Conservation (phyloP, 2,888 invertebrate species). For the Oscheius myriophilus region DNA sequence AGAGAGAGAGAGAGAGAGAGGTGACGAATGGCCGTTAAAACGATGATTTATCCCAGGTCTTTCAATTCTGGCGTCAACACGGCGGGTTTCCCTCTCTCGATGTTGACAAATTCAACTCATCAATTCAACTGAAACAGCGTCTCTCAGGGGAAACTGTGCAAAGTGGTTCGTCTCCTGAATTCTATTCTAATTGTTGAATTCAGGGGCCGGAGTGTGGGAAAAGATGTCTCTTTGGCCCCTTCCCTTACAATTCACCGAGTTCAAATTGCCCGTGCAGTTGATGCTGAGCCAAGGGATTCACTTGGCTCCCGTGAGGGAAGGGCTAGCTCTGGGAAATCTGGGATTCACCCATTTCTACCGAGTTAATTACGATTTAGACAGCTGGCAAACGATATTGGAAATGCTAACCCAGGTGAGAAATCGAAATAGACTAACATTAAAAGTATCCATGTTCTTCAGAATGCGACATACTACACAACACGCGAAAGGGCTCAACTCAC, state of each 20-base stretch:
- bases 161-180: not conserved
- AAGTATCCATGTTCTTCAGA: constrained; percentile 35
- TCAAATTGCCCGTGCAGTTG: constrained; percentile 46
- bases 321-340: constrained; percentile 5
- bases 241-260: constrained; percentile 46
- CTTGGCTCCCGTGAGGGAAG: constrained; percentile 44
- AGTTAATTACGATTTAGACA: constrained; percentile 51
- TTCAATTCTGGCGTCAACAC: constrained; percentile 45
- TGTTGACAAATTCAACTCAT: constrained; percentile 39
- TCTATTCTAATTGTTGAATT: not conserved
- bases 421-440: no score
- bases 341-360: constrained; percentile 50
- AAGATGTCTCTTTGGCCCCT: constrained; percentile 53
- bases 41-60: constrained; percentile 24
- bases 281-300: constrained; percentile 54
- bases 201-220: constrained; percentile 37
- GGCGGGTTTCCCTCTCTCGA: constrained; percentile 45
- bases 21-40: no score
- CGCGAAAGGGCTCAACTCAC: constrained; percentile 47
- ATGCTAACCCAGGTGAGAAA: constrained; percentile 9
- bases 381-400: constrained; percentile 39
- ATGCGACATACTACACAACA: constrained; percentile 46
- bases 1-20: no score
- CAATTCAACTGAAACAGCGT: constrained; percentile 41
- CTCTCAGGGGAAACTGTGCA: constrained; percentile 39